Evolutionary conservation across 2,888 invertebrate species (phyloP).

Genomic region (Tachina fera): DNA sequence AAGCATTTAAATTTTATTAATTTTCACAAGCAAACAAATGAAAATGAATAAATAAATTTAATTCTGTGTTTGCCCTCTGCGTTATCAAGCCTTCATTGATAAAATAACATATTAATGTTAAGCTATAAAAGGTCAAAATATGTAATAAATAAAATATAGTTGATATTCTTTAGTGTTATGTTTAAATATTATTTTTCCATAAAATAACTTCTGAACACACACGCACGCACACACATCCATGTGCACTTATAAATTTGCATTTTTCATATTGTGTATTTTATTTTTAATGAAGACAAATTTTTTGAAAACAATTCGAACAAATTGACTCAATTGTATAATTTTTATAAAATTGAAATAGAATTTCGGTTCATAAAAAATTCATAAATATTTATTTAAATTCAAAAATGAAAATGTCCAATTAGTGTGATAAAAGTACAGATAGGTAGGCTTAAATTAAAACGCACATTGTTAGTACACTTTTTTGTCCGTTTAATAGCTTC

Average conservation of each 20-base stretch:
- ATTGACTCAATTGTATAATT: neutral
- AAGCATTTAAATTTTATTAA: slow-evolving; percentile 32
- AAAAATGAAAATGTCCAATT: no score
- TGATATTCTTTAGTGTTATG: slow-evolving; percentile 8
- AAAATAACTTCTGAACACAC: neutral
- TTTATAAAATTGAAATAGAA: neutral
- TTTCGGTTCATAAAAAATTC: no score
- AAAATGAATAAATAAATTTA: slow-evolving; percentile 31
- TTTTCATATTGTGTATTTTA: neutral
- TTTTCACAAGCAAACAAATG: slow-evolving; percentile 25
- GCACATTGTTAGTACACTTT: no score
- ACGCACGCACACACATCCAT: neutral
- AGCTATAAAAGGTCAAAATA: slow-evolving; percentile 23
- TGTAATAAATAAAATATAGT: slow-evolving; percentile 39
- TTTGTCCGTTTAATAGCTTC: no score
- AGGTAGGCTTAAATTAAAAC: no score
- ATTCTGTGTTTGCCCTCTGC: neutral
- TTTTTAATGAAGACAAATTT: slow-evolving; percentile 9
- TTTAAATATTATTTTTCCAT: slow-evolving; percentile 7
- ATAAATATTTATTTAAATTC: no score
- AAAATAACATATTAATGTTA: slow-evolving; percentile 33
- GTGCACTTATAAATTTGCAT: neutral
- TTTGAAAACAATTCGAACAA: neutral
- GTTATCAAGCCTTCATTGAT: slow-evolving; percentile 9
- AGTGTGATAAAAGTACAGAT: no score